These are phyloP conservation scores for Ancistrus triradiatus DNA, from an alignment of 2,113 vertebrate genomes.

Conservation along the genomic window DNA sequence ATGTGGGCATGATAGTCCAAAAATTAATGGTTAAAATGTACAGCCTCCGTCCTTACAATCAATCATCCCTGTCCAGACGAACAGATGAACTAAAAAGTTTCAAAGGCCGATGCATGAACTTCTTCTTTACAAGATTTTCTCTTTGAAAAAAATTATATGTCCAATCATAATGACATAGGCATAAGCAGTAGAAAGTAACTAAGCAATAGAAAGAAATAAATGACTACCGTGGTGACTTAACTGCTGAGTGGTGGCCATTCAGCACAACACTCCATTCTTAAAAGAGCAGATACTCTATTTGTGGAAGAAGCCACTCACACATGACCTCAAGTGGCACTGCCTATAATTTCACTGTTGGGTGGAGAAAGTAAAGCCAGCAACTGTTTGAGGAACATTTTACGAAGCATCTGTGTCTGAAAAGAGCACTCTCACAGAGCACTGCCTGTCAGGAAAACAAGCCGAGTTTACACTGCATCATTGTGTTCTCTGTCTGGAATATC, in stretches of 20 bases:
- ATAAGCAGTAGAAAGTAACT: conserved; percentile 5
- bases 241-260: background rate
- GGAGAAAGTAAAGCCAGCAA: conserved; percentile 29
- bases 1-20: no score
- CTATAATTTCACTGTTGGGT: conserved; percentile 41
- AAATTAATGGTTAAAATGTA: no score
- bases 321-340: conserved; percentile 40
- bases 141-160: no score
- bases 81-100: no score
- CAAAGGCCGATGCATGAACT: no score
- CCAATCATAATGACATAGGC: no score
- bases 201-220: background rate
- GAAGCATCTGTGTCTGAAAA: conserved; percentile 15
- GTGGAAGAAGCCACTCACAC: conserved; percentile 25
- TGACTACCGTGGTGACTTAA: no score
- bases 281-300: conserved; percentile 24
- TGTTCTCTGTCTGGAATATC: conserved; percentile 14
- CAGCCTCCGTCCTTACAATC: no score
- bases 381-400: conserved; percentile 42
- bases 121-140: no score
- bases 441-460: conserved; percentile 24
- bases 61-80: no score
- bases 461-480: conserved; percentile 39
- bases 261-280: conserved; percentile 21
- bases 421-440: conserved; percentile 11